Evolutionary conservation across 2,888 invertebrate species (phyloP).

Genomic region (Polymixis lichenea): DNA sequence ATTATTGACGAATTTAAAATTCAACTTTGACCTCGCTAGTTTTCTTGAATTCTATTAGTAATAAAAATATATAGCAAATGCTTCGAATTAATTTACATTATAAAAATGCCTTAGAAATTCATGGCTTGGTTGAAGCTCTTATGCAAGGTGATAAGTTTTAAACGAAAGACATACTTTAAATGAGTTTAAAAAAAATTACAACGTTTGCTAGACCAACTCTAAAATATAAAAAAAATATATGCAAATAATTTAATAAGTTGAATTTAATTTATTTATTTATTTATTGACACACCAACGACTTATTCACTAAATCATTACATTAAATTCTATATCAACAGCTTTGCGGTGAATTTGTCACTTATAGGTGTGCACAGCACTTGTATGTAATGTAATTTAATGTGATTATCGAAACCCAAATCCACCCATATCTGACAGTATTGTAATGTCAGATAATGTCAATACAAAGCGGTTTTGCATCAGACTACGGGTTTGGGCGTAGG

Average conservation of each 20-base stretch:
- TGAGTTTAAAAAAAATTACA: no score
- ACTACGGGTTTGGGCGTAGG: constrained; percentile 23
- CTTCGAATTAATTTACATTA: background rate
- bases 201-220: background rate
- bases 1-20: constrained; percentile 6
- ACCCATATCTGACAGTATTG: constrained; percentile 31
- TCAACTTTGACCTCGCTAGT: constrained; percentile 19
- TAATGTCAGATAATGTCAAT: constrained; percentile 38
- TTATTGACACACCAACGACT: no score
- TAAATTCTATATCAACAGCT: no score
- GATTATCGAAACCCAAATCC: constrained; percentile 20
- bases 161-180: background rate
- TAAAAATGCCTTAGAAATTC: background rate
- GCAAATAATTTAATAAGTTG: background rate
- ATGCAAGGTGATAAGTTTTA: background rate
- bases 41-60: constrained; percentile 8
- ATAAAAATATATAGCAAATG: constrained; percentile 16
- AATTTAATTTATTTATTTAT: no score
- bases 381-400: no score
- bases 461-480: constrained; percentile 55
- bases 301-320: no score
- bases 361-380: no score
- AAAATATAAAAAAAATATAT: background rate
- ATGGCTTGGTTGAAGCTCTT: background rate
- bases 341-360: no score